Base-by-base conservation (phyloP, 2,113 vertebrate species). In the Dicaeum eximium region DNA sequence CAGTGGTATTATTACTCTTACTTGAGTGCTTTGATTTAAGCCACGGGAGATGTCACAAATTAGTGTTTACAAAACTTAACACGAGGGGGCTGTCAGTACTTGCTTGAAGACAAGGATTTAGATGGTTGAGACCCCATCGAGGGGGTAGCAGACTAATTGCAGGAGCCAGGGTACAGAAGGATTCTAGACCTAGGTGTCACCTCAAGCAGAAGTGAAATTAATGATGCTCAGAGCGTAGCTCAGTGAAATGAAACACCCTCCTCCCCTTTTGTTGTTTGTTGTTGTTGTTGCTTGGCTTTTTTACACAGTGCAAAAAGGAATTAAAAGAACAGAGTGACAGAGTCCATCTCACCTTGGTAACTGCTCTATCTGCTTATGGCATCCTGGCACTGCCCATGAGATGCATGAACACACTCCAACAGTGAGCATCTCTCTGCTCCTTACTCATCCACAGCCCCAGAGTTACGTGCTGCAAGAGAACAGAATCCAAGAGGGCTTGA, bases 11-110 rank as follows among this genome's bases (percentile, higher is more conserved):
- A 92, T 93, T 96, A 92, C 95, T 96, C 89, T 96, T 95, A 93
- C 88, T 96, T 40, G 57, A 88, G 86, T 83, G 88, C 94, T 96
- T 97, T 96, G 95, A 94, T 96, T 96, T 75, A 95, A 97, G 86
- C 90, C 93, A 97, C 88, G 18, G 90, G 94, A 96, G 95, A 95
- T 90, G 95, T 93, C 95, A 95, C 88, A 94, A 96, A 97, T 97
- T 94, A 96, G 88, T 96, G 94, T 96, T 97, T 93, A 95, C 93
- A 94, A 93, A 97, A 96, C 96, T 93, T 96, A 97, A 97, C 94
- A 95, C 86, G 90, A 96, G 96, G 93, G 90, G 96, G 96, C 92
- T 97, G 96, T 97, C 95, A 97, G 93, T 86, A 94, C 94, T 94
- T 94, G 92, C 93, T 88, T 18, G 67, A 86, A 86, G 95, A 92